phyloP scores from a whole-genome alignment of 2,113 vertebrate genomes.

The Shinisaurus crocodilurus region DNA sequence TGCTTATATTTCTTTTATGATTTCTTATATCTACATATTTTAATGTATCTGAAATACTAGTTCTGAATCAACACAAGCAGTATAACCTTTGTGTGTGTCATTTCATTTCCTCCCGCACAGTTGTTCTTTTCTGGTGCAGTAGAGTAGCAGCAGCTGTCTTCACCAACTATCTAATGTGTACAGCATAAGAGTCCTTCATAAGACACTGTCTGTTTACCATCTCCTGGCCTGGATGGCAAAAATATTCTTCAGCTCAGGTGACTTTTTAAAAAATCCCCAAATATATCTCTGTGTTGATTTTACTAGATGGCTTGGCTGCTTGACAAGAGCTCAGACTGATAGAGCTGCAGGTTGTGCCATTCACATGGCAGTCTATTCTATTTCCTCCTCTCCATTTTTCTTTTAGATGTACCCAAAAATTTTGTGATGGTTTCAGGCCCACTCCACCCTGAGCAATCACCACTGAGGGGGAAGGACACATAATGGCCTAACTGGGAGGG shows the following conservation, averaged over 20 bases:
- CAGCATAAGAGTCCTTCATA: background rate
- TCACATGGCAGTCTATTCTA: slow-evolving; percentile 44
- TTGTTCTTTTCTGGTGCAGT: background rate
- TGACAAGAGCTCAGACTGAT: background rate
- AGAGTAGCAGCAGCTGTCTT: background rate
- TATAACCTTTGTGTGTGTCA: background rate
- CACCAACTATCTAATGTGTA: background rate
- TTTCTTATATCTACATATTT: background rate
- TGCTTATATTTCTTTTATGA: background rate
- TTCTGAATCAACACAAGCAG: background rate
- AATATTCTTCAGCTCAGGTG: slow-evolving; percentile 46
- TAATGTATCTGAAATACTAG: no score
- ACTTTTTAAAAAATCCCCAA: slow-evolving; percentile 43
- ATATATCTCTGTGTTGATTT: slow-evolving; percentile 54
- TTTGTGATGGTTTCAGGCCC: background rate
- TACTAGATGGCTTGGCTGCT: slow-evolving; percentile 19
- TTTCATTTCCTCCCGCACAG: background rate
- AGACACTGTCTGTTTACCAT: slow-evolving; percentile 51
- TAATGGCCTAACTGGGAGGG: background rate
- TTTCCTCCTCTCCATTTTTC: slow-evolving; percentile 19
- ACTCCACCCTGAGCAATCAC: background rate
- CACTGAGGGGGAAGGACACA: background rate
- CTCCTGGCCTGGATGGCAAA: slow-evolving; percentile 51
- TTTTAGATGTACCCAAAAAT: background rate
- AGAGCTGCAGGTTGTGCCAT: slow-evolving; percentile 49